Evolutionary conservation across 2,797 vertebrate genomes (phyloP), one percentile per base, ranked within the genome.

Genomic region (Amazona ochrocephala): DNA sequence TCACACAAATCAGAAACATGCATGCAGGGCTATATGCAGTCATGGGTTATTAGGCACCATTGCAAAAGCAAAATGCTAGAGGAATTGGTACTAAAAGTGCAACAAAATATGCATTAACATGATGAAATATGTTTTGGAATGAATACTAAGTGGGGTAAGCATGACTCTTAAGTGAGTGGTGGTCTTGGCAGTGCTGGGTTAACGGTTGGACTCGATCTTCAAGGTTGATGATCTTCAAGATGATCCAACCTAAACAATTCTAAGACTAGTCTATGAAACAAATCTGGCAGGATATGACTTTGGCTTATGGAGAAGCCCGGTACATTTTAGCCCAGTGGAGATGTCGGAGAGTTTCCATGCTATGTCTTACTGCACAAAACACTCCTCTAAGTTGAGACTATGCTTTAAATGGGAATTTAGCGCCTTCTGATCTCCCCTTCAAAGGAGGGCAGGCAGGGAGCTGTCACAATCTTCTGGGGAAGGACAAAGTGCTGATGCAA

Each of bases 31-130:
- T 78, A 2, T 29, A 3, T 68, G 76, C 81, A 82, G 45, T 73
- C 71, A 56, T 47, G 85, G 85, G 23, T 96, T 84, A 86, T 93
- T 94, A 94, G 48, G 53, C 64, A 74, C 60, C 81, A 61, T 54
- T 90, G 94, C 90, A 94, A 68, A 90, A 87, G 61, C 41, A 54
- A 90, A 79, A 74, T 90, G 80, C 81, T 68, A 45, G 41, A 87
- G 75, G 74, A 90, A 73, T 77, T 37, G 48, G 53, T 90, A 85
- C 88, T 89, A 94, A 86, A 89, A 93, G 71, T 91, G 84, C 72
- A 87, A 94, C 95, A 83, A 96, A 96, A 94, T 94, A 93, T 89
- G 85, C 74, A 96, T 93, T 87, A 93, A n/a, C 32, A 9, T 45
- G 50, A 92, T 96, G 88, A 95, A 96, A 95, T 94, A 93, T 92